Evolutionary conservation across 2,888 invertebrate species (phyloP), one percentile per base, ranked within the genome.

Genomic region (Kryphioiulus occultus): DNA sequence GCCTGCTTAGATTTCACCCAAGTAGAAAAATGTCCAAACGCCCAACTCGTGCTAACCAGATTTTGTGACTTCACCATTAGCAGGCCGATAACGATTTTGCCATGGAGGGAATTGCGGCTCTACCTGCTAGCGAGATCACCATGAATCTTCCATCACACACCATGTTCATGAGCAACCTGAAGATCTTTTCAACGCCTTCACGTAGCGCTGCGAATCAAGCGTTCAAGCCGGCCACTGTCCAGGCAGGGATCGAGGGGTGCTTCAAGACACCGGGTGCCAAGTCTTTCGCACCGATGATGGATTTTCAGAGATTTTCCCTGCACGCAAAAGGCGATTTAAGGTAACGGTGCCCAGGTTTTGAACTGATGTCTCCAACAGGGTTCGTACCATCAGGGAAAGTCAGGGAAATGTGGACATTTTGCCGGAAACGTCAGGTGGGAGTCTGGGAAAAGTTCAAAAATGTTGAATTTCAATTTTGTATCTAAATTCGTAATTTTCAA

Each of bases 81-180:
- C 44, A 85, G 42, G 35, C 15, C 7, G 68, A 35, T 15, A 44
- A 87, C 10, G 68, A 35, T 78, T 44, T 78, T 82, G 15, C 22
- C 15, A 85, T 85, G 30, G 86, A 53, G 22, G 85, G 85, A 85
- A 15, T 85, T 85, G 19, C 39, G 22, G 44, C 85, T 30, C 39
- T 85, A 17, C n/a, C 44, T 26, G 7, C 4, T 19, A 17, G 39
- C 0, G 85, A 86, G 17, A 53, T 47, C 30, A 59, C 68, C 7
- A 59, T 47, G 44, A n/a, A 17, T 17, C 15, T 35, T n/a, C 85
- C 85, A 17, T 44, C 85, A 17, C 39, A 85, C 5, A 15, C 85
- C 1, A n/a, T 22, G 19, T 85, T 85, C 22, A 17, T 39, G n/a
- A 42, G 17, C 32, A 86, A 86, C 53, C 68, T 82, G 0, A 68